Evolutionary conservation across 35 echinoderm and acorn worm species (phyloP), one percentile per base, ranked within the genome.

Genomic region (Antedon bifida): DNA sequence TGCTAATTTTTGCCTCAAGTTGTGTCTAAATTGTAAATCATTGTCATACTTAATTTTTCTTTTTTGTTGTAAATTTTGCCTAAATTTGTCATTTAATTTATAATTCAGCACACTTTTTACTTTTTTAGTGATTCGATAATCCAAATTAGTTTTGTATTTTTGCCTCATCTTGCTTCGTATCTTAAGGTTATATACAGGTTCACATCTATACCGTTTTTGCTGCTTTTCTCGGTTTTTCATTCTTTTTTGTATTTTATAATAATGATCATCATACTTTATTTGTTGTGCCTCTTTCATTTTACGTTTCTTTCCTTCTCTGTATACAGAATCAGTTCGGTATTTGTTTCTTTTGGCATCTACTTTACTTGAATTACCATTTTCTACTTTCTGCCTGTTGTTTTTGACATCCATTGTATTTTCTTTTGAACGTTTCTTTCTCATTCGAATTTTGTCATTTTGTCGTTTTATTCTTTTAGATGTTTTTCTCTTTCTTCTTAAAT

Each of bases 281-380:
- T 78, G 10, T 78, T 35, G 31, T 34, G 11, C 12, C 30, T 78
- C 34, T 78, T 32, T 32, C 0, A 34, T 23, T 78, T 78, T 35
- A 78, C 34, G 30, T 78, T 35, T 78, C 34, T 78, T 78, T 78
- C 12, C 30, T 78, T 78, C 76, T 78, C 76, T 12, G 34, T 78
- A 78, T 34, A 78, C 31, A 35, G 76, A 0, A 31, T 78, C 30
- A 78, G 0, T 35, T 34, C 32, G 76, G 26, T 78, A 78, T 78
- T 35, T 78, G 10, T 31, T 12, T 64, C 51, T 64, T 21, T 12
- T 7, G 9, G 23, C 9, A 64, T 64, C 23, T 64, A 21, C 19
- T 64, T 26, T 64, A 8, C 51, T 64, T 64, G 51, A 64, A 19
- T 64, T n/a, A n/a, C n/a, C n/a, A n/a, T n/a, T n/a, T n/a, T n/a